Evolutionary conservation across 2,797 vertebrate genomes (phyloP), one percentile per base, ranked within the genome.

Genomic region (Melopsittacus undulatus): DNA sequence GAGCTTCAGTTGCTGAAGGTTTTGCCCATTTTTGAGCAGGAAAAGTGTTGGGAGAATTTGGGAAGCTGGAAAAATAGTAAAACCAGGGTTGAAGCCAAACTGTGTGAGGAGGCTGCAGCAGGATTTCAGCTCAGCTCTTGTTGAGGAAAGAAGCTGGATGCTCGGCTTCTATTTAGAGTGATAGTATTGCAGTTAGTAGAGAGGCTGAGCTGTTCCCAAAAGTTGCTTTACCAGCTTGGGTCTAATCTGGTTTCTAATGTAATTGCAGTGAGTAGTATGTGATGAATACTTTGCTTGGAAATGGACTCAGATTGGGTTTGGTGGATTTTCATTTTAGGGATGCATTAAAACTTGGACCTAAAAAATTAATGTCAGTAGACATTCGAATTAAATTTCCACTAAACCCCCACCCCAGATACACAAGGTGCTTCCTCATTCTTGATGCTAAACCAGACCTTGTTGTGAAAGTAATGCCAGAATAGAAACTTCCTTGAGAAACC

Each of bases 231-330:
- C 56, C 49, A 86, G 57, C 56, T 75, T 86, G 69, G 18, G 18
- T 92, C 40, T 64, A 26, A 68, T 48, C 26, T 78, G 40, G 16
- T 88, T 93, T 91, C 68, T 67, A 5, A 68, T 54, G 76, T 67
- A 56, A 57, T 57, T 15, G 36, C n/a, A 20, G 48, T 67, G 36
- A 64, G 8, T 10, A 74, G 9, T 23, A 14, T 45, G n/a, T 61
- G 23, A 38, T 63, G 87, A 89, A 46, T 87, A 64, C 75, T 95
- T 93, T 66, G 59, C 51, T 85, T 93, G 52, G 83, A 81, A 86
- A 86, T 59, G 13, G 26, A 46, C 62, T 85, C 56, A 16, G 7
- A 68, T 26, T 56, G 11, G 22, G 10, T 75, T 66, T 43, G 63
- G 45, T 34, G n/a, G 51, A 32, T 70, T 92, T 87, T 83, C 34